phyloP scores from a whole-genome alignment of 2,113 vertebrate genomes.

The Sula dactylatra region DNA sequence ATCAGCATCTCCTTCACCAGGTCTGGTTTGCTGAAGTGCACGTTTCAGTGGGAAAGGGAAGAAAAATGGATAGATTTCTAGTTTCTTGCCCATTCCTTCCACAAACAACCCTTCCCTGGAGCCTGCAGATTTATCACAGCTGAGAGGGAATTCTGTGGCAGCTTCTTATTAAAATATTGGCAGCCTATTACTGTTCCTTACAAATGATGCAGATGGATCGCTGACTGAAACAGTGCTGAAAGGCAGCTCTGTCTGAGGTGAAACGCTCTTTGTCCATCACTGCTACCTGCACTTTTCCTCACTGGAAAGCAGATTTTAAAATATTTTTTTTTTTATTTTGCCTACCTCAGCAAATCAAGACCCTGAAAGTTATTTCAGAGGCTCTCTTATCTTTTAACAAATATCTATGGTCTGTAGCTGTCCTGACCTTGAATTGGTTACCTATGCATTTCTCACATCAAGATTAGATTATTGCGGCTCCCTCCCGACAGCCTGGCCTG shows the following conservation, averaged over 20 bases:
- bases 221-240: slow-evolving; percentile 20
- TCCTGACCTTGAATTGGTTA: slow-evolving; percentile 61
- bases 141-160: slow-evolving; percentile 59
- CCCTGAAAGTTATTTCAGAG: slow-evolving; percentile 28
- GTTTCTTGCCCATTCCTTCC: slow-evolving; percentile 25
- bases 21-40: not conserved
- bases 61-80: slow-evolving; percentile 28
- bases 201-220: slow-evolving; percentile 45
- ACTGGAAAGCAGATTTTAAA: not conserved
- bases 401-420: slow-evolving; percentile 11
- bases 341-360: slow-evolving; percentile 3
- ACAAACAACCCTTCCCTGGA: slow-evolving; percentile 34
- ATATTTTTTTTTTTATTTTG: not conserved
- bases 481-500: slow-evolving; percentile 42
- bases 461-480: slow-evolving; percentile 63
- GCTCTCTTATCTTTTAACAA: slow-evolving; percentile 47
- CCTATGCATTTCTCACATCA: slow-evolving; percentile 56
- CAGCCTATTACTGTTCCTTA: slow-evolving; percentile 55
- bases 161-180: slow-evolving; percentile 69
- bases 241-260: slow-evolving; percentile 49
- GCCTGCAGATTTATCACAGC: slow-evolving; percentile 48
- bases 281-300: slow-evolving; percentile 26
- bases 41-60: not conserved
- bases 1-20: not conserved
- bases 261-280: not conserved